Percentiles rank a stretch among this genome's conserved stretches.
Conservation (phyloP, 2,797 vertebrate genomes). For the Cossypha niveicapilla region DNA sequence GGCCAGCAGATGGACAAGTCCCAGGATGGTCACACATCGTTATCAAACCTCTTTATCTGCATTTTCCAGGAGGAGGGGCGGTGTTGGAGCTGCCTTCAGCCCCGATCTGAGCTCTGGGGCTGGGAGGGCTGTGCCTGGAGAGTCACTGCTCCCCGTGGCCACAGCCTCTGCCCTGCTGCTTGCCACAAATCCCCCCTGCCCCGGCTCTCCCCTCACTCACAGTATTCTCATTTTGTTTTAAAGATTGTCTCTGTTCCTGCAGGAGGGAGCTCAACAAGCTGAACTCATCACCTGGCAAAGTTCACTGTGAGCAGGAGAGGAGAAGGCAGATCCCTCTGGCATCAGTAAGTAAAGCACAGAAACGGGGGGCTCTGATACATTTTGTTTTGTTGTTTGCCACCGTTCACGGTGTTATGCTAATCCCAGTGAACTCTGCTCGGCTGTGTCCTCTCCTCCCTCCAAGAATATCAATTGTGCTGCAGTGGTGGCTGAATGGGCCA, state of each 20-base stretch:
- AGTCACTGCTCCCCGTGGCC: fast-evolving
- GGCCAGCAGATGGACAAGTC: neutral
- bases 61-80: neutral
- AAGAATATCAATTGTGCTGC: fast-evolving
- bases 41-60: neutral
- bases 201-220: fast-evolving
- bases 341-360: fast-evolving
- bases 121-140: fast-evolving
- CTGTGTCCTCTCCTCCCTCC: neutral
- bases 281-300: neutral
- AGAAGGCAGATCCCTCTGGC: neutral
- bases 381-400: neutral
- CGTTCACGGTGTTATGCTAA: fast-evolving
- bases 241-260: neutral
- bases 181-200: neutral
- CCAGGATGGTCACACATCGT: neutral
- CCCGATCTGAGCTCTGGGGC: fast-evolving
- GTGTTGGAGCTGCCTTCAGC: fast-evolving
- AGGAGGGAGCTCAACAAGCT: neutral
- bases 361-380: neutral
- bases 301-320: fast-evolving
- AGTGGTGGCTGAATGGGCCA: neutral
- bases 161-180: fast-evolving
- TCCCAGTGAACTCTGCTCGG: neutral
- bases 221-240: fast-evolving